These are phyloP conservation scores for Lophotis ruficrista DNA, from an alignment of 2,113 vertebrate genomes.

Conservation along the genomic window DNA sequence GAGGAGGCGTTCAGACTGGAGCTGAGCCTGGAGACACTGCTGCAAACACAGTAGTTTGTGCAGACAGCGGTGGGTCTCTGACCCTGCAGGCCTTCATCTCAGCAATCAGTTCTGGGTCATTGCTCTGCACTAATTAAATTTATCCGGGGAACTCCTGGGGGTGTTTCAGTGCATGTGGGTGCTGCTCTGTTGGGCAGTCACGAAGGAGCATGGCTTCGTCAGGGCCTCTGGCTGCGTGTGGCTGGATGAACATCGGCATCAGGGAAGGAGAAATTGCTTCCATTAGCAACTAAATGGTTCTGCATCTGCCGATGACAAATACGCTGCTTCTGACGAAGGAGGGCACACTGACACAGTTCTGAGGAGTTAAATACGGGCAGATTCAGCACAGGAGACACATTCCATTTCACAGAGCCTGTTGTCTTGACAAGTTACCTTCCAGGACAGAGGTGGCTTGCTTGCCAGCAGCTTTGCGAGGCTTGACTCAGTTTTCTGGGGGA, in stretches of 20 bases:
- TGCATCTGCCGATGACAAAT: neutral
- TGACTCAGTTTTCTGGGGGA: neutral
- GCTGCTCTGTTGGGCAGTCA: neutral
- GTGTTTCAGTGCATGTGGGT: neutral
- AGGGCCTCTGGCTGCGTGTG: fast-evolving
- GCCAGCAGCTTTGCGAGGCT: fast-evolving
- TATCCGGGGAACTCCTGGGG: neutral
- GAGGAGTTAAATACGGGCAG: neutral
- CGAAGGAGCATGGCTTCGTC: neutral
- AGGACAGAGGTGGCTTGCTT: neutral
- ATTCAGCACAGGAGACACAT: neutral
- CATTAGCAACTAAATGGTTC: neutral
- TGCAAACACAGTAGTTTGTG: neutral
- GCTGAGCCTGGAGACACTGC: neutral
- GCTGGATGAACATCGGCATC: neutral
- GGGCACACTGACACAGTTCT: neutral
- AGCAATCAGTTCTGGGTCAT: neutral
- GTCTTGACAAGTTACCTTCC: neutral
- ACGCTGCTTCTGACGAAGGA: neutral
- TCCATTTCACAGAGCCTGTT: neutral
- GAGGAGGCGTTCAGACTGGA: neutral
- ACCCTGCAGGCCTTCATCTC: neutral
- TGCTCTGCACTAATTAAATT: neutral
- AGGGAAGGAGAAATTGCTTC: neutral
- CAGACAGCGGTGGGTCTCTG: neutral